Conservation (phyloP, 1,140 invertebrate species). For the Anadara kagoshimensis region DNA sequence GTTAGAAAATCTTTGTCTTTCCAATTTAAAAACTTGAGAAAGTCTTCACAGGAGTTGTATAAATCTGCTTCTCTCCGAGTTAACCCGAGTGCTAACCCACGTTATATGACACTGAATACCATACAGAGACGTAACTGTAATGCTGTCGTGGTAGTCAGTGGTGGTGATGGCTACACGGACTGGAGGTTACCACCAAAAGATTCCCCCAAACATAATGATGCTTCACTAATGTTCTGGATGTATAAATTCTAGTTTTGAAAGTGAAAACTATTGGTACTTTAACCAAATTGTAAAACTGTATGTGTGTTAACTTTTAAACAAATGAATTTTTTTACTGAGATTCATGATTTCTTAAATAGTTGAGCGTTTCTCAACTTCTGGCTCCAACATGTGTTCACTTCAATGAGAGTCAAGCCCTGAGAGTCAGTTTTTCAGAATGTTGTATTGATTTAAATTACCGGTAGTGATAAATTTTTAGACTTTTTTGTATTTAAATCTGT, state of each 20-base stretch:
- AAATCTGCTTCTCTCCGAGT: constrained; percentile 18
- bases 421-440: too few relatives aligned
- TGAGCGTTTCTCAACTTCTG: too few relatives aligned
- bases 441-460: too few relatives aligned
- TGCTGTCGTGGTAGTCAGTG: constrained; percentile 65
- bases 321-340: too few relatives aligned
- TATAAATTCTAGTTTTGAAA: constrained; percentile 53
- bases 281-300: too few relatives aligned
- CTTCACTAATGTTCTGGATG: constrained; percentile 64
- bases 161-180: constrained; percentile 66
- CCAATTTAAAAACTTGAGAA: not conserved
- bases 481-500: too few relatives aligned
- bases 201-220: constrained; percentile 46
- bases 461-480: too few relatives aligned
- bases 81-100: constrained; percentile 3
- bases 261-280: too few relatives aligned
- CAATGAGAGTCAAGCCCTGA: too few relatives aligned
- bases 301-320: too few relatives aligned
- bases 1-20: not conserved
- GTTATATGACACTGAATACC: constrained; percentile 39
- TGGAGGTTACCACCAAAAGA: constrained; percentile 47
- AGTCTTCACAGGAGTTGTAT: constrained; percentile 1
- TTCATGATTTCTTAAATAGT: too few relatives aligned
- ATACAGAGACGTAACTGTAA: constrained; percentile 55
- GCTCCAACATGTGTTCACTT: too few relatives aligned